phyloP scores from a whole-genome alignment of 1,140 invertebrate genomes.

The Physella acuta region DNA sequence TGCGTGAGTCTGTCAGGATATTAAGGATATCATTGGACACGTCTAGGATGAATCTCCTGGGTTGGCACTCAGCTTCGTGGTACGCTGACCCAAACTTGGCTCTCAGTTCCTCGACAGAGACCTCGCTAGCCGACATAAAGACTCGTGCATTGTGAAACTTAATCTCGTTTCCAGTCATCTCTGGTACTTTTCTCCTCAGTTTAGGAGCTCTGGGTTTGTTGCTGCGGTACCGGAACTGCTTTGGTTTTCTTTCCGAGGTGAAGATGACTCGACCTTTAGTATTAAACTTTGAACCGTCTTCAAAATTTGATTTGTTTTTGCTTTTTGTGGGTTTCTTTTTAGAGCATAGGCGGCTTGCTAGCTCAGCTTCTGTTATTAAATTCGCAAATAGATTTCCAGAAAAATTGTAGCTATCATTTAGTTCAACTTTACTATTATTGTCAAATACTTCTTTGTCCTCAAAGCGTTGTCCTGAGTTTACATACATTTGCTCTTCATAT shows the following conservation, averaged over 20 bases:
- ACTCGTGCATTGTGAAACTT: neutral
- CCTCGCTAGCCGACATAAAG: neutral
- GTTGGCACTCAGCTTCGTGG: slow-evolving; percentile 29
- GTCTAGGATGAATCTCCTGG: slow-evolving; percentile 32
- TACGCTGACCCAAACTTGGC: slow-evolving; percentile 24
- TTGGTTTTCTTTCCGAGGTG: neutral
- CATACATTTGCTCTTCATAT: no score
- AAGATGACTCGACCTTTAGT: neutral
- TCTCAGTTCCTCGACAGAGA: slow-evolving; percentile 6
- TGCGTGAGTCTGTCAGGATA: neutral
- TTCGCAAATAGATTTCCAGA: neutral
- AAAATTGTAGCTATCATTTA: neutral
- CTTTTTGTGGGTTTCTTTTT: neutral
- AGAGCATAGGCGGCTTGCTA: neutral
- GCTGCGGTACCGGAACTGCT: neutral
- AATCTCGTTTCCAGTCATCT: neutral
- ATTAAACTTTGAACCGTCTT: neutral
- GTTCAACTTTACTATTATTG: neutral
- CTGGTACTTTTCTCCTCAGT: neutral
- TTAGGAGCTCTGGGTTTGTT: neutral
- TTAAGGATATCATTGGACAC: slow-evolving; percentile 28
- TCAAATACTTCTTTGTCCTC: neutral
- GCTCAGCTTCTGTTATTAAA: slow-evolving; percentile 8
- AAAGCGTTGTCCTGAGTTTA: neutral
- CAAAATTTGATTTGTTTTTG: neutral